Evolutionary conservation across 2,888 invertebrate species (phyloP).

Genomic region (Yponomeuta cagnagella): DNA sequence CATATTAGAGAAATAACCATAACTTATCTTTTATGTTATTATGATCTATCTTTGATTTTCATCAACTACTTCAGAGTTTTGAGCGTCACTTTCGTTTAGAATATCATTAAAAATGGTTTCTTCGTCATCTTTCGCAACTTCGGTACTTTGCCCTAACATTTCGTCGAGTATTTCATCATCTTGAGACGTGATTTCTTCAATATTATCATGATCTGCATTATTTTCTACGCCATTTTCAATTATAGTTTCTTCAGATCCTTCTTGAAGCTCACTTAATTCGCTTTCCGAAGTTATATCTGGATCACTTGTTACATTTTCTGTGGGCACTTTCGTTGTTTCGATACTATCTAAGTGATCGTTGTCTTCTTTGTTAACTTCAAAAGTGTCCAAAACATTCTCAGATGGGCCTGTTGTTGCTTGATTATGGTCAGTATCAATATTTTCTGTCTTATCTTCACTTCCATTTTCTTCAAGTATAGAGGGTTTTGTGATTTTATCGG

Average conservation of each 20-base stretch:
- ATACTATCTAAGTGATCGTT: not conserved
- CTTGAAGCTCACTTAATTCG: slow-evolving; percentile 1
- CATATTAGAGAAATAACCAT: not conserved
- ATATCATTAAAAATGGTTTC: slow-evolving; percentile 28
- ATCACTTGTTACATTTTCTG: not conserved
- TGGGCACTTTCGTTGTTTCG: not conserved
- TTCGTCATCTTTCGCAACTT: slow-evolving; percentile 32
- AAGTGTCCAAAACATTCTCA: not conserved
- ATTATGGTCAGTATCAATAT: not conserved
- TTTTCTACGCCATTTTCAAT: slow-evolving; percentile 11
- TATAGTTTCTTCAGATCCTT: not conserved
- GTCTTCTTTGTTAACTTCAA: not conserved
- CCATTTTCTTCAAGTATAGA: not conserved
- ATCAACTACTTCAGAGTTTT: slow-evolving; percentile 5
- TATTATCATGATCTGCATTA: not conserved
- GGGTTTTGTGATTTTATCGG: not conserved
- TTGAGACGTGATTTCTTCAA: slow-evolving; percentile 13
- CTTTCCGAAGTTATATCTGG: not conserved
- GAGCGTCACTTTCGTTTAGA: slow-evolving; percentile 10
- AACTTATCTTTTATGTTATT: not conserved
- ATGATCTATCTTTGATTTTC: slow-evolving; percentile 15
- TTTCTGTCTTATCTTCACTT: not conserved
- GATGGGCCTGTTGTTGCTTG: not conserved
- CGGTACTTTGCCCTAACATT: slow-evolving; percentile 25
- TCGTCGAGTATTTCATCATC: slow-evolving; percentile 28